Conservation (phyloP, 2,113 vertebrate species). For the Trinectes maculatus region DNA sequence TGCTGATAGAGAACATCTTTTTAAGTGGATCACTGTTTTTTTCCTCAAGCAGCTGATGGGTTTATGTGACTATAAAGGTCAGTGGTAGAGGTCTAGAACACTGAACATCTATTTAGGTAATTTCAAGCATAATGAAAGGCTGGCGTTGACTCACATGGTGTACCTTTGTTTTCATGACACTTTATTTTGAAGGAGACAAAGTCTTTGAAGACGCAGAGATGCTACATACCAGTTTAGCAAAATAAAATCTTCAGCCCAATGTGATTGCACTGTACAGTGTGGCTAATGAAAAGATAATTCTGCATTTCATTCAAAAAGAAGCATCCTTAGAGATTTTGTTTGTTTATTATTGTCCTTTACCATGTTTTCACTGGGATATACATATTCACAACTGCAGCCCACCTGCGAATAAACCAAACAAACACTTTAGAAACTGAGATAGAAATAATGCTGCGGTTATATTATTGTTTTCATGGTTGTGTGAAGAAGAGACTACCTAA, state of each 20-base stretch:
- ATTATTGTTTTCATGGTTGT: too few species aligned
- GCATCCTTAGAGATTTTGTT: neutral
- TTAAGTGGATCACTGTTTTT: slow-evolving; percentile 46
- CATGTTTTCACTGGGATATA: too few species aligned
- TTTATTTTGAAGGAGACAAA: neutral
- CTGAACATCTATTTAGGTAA: neutral
- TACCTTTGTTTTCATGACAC: neutral
- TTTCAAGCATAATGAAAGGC: slow-evolving; percentile 11
- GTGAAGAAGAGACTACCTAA: too few species aligned
- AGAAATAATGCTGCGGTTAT: too few species aligned
- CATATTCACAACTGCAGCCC: too few species aligned
- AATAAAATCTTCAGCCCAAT: neutral
- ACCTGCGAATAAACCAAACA: too few species aligned
- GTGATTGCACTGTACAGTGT: too few species aligned
- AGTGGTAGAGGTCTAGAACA: slow-evolving; percentile 1
- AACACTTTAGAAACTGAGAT: too few species aligned
- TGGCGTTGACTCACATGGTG: slow-evolving; percentile 2
- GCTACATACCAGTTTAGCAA: neutral
- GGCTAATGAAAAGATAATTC: neutral
- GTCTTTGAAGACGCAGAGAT: neutral
- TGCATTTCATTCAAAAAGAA: too few species aligned
- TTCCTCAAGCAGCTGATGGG: neutral
- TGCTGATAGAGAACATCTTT: slow-evolving; percentile 51
- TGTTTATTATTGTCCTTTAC: too few species aligned
- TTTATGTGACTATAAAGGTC: slow-evolving; percentile 8